Evolutionary conservation across 2,888 invertebrate species (phyloP), one percentile per base, ranked within the genome.

Genomic region (Rhyacophila evoluta): DNA sequence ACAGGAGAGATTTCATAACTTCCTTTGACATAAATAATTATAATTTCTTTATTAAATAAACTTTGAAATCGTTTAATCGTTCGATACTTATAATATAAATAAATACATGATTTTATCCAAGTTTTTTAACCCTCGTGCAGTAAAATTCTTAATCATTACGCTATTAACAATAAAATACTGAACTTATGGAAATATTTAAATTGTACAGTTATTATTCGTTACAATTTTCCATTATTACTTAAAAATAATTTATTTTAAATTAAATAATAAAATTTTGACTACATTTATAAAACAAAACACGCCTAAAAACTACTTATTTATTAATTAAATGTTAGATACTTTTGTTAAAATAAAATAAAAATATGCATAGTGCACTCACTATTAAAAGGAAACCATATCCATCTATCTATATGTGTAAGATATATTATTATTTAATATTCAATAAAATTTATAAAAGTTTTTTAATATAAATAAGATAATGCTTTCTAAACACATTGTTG

Each of bases 131-230:
- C 10, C 55, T 10, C 19, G 55, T 19, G 55, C 55, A 55, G 6
- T 55, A 12, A 55, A 55, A 55, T 25, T 19, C 55, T 55, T 55
- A 55, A 19, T 55, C 10, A 19, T 55, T 55, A 55, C 5, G 10
- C 55, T 55, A 55, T 55, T 55, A 55, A 55, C 55, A 55, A 55
- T 55, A 55, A 25, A 55, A 55, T 55, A 55, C 55, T 55, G 55
- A 25, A 25, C 55, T 55, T 55, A 55, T 19, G 55, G 55, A 55
- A 55, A 55, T 55, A 55, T 55, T 55, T 5, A 19, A 55, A 25
- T 55, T 55, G 55, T 19, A 10, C 19, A 6, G 15, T 15, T 19
- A 55, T 55, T 55, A 55, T 19, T 55, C 19, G 25, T 55, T 55
- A 55, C 55, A 55, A 55, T 55, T 55, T 55, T 55, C 55, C 55